These are phyloP conservation scores for Syngnathus acus DNA, from an alignment of 2,797 vertebrate species.

Conservation along the genomic window DNA sequence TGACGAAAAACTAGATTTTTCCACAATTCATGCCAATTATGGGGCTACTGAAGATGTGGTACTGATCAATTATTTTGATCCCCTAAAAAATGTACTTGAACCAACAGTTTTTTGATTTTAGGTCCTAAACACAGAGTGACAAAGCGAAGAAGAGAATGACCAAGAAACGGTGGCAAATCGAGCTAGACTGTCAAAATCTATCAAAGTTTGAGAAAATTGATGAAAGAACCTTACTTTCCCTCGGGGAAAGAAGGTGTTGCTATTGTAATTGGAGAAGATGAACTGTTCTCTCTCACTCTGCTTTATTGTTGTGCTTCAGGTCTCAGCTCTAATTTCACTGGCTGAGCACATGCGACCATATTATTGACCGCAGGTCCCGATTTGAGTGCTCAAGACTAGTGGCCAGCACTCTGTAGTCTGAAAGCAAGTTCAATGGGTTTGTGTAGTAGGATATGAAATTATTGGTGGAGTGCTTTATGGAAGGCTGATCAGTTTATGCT, in stretches of 20 bases:
- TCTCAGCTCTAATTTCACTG: constrained; percentile 67
- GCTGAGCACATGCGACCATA: constrained; percentile 62
- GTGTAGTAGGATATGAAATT: constrained; percentile 37
- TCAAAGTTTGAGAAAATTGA: constrained; percentile 22
- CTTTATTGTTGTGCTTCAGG: constrained; percentile 57
- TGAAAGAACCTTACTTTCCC: constrained; percentile 21
- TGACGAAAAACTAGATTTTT: no score
- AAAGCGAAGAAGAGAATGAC: neutral
- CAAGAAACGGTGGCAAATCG: neutral
- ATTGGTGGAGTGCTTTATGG: constrained; percentile 28
- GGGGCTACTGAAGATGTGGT: neutral
- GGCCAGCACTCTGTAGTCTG: constrained; percentile 37
- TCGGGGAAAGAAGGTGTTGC: constrained; percentile 23
- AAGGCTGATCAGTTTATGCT: constrained; percentile 11
- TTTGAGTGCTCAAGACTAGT: constrained; percentile 68
- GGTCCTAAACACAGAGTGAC: neutral
- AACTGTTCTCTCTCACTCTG: constrained; percentile 33
- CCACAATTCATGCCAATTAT: no score
- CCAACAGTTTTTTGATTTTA: no score
- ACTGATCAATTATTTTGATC: neutral
- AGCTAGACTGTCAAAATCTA: constrained; percentile 4
- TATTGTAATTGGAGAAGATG: constrained; percentile 34
- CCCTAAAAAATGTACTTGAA: neutral
- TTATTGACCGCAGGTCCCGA: constrained; percentile 67
- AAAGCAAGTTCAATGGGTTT: constrained; percentile 15